phyloP scores from a whole-genome alignment of 1,140 invertebrate genomes.

The Schlechtendalia chinensis region DNA sequence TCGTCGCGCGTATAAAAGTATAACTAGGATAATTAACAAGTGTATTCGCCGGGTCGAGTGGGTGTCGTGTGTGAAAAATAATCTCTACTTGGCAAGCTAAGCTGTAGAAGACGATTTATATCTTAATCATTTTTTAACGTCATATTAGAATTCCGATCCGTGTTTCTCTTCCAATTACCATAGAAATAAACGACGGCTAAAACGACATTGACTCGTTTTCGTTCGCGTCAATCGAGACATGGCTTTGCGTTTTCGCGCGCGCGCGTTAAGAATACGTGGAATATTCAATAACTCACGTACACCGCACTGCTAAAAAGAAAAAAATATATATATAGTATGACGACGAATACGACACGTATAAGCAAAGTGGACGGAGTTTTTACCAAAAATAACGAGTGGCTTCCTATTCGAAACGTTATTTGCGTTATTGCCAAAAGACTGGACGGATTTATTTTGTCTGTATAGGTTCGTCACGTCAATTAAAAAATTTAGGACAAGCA shows the following conservation, averaged over 20 bases:
- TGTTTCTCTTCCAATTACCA: conserved; percentile 24
- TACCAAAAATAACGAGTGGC: too few relatives aligned
- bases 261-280: too few relatives aligned
- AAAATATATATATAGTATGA: too few relatives aligned
- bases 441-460: conserved; percentile 10
- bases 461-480: not conserved
- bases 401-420: not conserved
- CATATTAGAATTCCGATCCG: not conserved
- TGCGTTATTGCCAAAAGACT: not conserved
- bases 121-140: conserved; percentile 32
- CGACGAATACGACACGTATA: too few relatives aligned
- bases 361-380: too few relatives aligned
- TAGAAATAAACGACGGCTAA: not conserved
- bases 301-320: too few relatives aligned
- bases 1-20: not conserved
- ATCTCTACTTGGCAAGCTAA: conserved; percentile 25
- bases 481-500: conserved; percentile 18
- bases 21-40: conserved; percentile 1
- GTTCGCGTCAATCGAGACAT: not conserved
- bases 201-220: not conserved
- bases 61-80: not conserved
- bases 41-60: not conserved
- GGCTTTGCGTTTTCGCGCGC: too few relatives aligned
- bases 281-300: too few relatives aligned
- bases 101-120: not conserved